These are phyloP conservation scores for Drosophila formosana DNA, from an alignment of 2,888 invertebrate genomes.

Conservation along the genomic window DNA sequence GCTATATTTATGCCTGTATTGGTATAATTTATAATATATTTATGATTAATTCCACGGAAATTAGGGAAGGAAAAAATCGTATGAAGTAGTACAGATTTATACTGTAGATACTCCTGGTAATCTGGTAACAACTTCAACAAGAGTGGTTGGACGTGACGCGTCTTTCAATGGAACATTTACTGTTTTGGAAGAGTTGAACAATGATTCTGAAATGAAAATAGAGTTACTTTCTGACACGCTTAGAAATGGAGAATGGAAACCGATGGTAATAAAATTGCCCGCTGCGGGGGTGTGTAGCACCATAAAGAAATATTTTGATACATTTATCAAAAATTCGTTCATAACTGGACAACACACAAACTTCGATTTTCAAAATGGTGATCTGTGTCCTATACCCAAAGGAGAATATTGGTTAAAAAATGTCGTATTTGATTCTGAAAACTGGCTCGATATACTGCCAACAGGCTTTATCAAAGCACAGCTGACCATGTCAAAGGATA, in stretches of 20 bases:
- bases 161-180: slow-evolving; percentile 55
- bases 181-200: slow-evolving; percentile 39
- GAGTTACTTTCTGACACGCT: slow-evolving; percentile 55
- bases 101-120: slow-evolving; percentile 32
- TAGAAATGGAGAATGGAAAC: slow-evolving; percentile 54
- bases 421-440: slow-evolving; percentile 42
- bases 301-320: slow-evolving; percentile 44
- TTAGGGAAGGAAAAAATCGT: slow-evolving; percentile 1
- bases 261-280: slow-evolving; percentile 53
- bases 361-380: slow-evolving; percentile 56
- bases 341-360: slow-evolving; percentile 44
- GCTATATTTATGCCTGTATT: background rate
- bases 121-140: background rate
- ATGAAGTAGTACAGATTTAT: slow-evolving; percentile 1
- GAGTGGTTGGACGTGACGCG: slow-evolving; percentile 54
- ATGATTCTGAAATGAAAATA: slow-evolving; percentile 39
- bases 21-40: too few species aligned
- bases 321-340: slow-evolving; percentile 51
- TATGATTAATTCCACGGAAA: background rate
- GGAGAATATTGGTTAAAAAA: slow-evolving; percentile 60
- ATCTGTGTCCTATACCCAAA: slow-evolving; percentile 56
- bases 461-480: slow-evolving; percentile 54
- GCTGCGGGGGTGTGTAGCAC: slow-evolving; percentile 45
- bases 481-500: slow-evolving; percentile 36
- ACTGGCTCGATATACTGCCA: slow-evolving; percentile 62